Evolutionary conservation across 2,113 vertebrate genomes (phyloP).

Genomic region (Cisticola juncidis): DNA sequence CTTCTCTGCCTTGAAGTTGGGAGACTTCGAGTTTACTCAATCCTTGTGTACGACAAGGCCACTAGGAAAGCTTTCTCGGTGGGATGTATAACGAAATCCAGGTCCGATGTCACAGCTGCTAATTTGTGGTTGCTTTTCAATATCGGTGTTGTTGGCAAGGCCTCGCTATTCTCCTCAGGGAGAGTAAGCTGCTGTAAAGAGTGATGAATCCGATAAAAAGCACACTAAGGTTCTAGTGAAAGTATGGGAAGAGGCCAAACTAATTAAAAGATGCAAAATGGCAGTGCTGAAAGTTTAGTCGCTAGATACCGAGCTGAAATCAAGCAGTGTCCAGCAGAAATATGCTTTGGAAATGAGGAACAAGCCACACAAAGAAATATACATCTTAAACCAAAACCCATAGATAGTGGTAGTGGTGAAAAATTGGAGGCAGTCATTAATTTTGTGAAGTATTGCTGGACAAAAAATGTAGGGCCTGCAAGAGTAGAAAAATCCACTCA

Average conservation of each 20-base stretch:
- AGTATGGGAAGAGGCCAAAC: neutral
- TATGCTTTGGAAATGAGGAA: neutral
- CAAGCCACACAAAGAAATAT: neutral
- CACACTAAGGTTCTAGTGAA: neutral
- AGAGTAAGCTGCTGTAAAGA: neutral
- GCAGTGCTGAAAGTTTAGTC: neutral
- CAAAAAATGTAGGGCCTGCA: neutral
- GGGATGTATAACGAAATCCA: neutral
- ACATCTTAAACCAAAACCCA: neutral
- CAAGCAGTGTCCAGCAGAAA: neutral
- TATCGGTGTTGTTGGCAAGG: rapidly evolving
- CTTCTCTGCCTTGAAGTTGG: rapidly evolving
- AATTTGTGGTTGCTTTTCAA: neutral
- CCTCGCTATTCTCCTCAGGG: rapidly evolving
- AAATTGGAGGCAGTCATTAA: neutral
- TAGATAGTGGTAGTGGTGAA: neutral
- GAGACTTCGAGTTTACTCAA: neutral
- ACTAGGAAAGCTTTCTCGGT: neutral
- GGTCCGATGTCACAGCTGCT: neutral
- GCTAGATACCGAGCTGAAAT: neutral
- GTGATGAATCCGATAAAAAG: neutral
- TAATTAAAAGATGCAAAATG: neutral
- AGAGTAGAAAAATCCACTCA: neutral
- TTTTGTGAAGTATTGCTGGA: neutral
- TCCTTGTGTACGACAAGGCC: rapidly evolving